Base-by-base conservation (phyloP, 1,140 invertebrate species). In the Chionoecetes opilio region DNA sequence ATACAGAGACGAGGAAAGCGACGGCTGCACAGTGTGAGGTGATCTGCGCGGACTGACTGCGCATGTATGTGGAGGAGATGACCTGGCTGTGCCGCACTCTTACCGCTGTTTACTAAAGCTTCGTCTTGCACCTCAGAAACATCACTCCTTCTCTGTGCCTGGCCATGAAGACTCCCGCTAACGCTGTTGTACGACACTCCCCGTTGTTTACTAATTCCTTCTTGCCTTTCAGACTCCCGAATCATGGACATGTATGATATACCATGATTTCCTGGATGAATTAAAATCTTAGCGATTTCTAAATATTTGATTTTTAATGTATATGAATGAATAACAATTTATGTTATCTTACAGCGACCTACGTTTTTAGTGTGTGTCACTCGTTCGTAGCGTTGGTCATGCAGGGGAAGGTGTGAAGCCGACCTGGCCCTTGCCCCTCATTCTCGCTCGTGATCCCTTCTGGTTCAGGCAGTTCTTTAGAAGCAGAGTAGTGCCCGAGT, bases 31-130 rank as follows among this genome's bases (percentile, higher is more conserved):
- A 31, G 41, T 34, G 31, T 41, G 29, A 53, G 89, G 82, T 41
- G 82, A 93, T 82, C 21, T 86, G 92, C 92, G 82, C 92, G 37
- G 82, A 9, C 21, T n/a, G 85, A 31, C 21, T 34, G 46, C 46
- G 46, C 46, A 34, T 31, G 26, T 41, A 5, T n/a, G 34, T 14
- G 35, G 75, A 26, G n/a, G 86, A 94, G 93, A 88, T 31, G 37
- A 94, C 87, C 26, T 82, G 21, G 86, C 35, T 35, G 46, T 37
- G 86, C 32, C 6, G 46, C 32, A 35, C 93, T 38, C 87, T 94
- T 32, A 82, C 85, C 87, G 38, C 75, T 11, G 93, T 94, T 94
- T 94, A 94, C 93, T 94, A 38, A 94, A 90, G 93, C 34, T n/a
- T 9, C 31, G 86, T 21, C 35, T 53, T 82, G 86, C 93, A 82